Conservation (phyloP, 1,140 invertebrate species). For the Oppia nitens region DNA sequence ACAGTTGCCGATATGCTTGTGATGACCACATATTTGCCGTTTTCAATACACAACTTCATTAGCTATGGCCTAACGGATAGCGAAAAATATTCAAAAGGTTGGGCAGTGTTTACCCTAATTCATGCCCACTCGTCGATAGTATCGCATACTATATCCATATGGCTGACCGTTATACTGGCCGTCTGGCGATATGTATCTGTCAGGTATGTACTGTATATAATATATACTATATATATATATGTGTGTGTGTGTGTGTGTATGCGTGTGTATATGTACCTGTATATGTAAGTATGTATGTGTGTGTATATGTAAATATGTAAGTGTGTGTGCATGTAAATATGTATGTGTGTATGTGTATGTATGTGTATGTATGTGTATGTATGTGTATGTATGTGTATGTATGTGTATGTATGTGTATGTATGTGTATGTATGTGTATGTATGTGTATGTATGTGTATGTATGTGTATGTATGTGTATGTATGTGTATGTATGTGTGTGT, state of each 20-base stretch:
- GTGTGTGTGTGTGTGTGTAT: neutral
- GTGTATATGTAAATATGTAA: too few species aligned
- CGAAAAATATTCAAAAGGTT: slow-evolving; percentile 18
- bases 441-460: too few species aligned
- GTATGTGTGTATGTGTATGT: too few species aligned
- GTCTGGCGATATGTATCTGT: slow-evolving; percentile 84
- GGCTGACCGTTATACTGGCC: slow-evolving; percentile 71
- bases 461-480: too few species aligned
- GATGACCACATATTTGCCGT: slow-evolving; percentile 71
- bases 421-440: too few species aligned
- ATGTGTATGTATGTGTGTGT: too few species aligned
- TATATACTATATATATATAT: neutral
- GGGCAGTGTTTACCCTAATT: slow-evolving; percentile 21
- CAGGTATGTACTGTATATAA: neutral
- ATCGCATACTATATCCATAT: slow-evolving; percentile 78
- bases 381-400: too few species aligned
- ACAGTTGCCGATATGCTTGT: slow-evolving; percentile 64
- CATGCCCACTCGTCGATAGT: slow-evolving; percentile 54
- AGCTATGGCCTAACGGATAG: slow-evolving; percentile 8
- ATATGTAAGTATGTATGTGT: too few species aligned
- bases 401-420: too few species aligned
- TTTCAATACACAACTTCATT: slow-evolving; percentile 53
- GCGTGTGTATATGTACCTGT: too few species aligned
- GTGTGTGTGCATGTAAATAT: too few species aligned
- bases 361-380: too few species aligned